Conservation (phyloP, 2,797 vertebrate species). For the Cyprinodon diabolis region DNA sequence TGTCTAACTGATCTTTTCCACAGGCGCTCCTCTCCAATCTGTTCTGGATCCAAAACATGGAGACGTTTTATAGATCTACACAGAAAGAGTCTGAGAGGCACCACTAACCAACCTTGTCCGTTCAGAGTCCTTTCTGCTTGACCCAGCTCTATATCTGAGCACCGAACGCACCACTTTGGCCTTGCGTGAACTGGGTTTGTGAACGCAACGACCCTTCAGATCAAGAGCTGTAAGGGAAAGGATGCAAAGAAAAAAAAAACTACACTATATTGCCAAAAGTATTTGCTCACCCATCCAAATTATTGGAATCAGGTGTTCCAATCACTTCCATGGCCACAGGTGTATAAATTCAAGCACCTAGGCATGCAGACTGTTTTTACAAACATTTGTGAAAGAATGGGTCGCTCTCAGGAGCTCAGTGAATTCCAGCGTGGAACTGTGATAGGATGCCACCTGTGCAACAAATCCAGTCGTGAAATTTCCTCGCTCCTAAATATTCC, state of each 20-base stretch:
- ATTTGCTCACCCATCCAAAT: too few relatives aligned
- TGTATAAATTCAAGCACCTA: too few relatives aligned
- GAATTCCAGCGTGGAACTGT: too few relatives aligned
- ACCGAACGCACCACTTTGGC: conserved; percentile 44
- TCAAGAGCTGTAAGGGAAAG: conserved; percentile 44
- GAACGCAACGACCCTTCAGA: conserved; percentile 70
- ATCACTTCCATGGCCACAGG: too few relatives aligned
- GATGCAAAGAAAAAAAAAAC: background rate
- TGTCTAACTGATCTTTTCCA: conserved; percentile 67
- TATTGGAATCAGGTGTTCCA: too few relatives aligned
- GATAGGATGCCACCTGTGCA: too few relatives aligned
- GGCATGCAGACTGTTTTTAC: too few relatives aligned
- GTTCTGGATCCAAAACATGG: conserved; percentile 42
- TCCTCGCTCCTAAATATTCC: too few relatives aligned
- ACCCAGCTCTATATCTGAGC: conserved; percentile 35
- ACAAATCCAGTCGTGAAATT: too few relatives aligned
- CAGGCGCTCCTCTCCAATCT: conserved; percentile 62
- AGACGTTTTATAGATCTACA: conserved; percentile 21
- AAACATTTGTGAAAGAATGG: too few relatives aligned
- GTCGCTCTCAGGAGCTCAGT: too few relatives aligned
- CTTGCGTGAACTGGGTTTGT: conserved; percentile 64
- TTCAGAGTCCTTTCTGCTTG: conserved; percentile 25
- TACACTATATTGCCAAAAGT: too few relatives aligned
- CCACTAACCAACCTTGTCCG: background rate
- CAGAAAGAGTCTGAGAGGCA: conserved; percentile 12